Evolutionary conservation across 2,797 vertebrate species (phyloP).

Genomic region (Tragopan temminckii): DNA sequence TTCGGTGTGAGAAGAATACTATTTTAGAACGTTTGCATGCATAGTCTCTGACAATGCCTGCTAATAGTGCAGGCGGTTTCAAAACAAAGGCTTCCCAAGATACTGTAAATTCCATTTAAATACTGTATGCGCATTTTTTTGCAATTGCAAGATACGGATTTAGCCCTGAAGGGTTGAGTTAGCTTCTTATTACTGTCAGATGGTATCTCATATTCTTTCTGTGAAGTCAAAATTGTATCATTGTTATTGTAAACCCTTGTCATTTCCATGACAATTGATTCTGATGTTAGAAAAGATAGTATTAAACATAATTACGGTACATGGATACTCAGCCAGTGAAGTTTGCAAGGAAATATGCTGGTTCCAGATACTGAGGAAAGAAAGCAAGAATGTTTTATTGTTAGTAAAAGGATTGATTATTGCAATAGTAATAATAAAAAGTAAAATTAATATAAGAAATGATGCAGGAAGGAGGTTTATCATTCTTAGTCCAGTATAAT

Average conservation of each 20-base stretch:
- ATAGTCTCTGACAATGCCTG: not conserved
- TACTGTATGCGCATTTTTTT: not conserved
- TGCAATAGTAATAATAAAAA: slow-evolving; percentile 14
- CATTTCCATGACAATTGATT: slow-evolving; percentile 70
- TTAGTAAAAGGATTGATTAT: not conserved
- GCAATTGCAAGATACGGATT: not conserved
- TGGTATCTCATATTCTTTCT: slow-evolving; percentile 20
- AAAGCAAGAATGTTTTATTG: not conserved
- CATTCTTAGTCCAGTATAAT: slow-evolving; percentile 10
- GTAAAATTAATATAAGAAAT: slow-evolving; percentile 39
- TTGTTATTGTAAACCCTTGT: slow-evolving; percentile 58
- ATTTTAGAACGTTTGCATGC: not conserved
- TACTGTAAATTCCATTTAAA: slow-evolving; percentile 5
- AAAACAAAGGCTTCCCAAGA: not conserved
- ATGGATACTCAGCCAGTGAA: slow-evolving; percentile 19
- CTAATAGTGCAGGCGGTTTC: not conserved
- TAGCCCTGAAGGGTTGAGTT: not conserved
- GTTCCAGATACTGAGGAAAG: slow-evolving; percentile 41
- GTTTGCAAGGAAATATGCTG: slow-evolving; percentile 11
- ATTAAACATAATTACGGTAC: slow-evolving; percentile 50
- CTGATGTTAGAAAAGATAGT: slow-evolving; percentile 44
- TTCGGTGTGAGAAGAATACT: not conserved
- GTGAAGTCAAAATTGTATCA: slow-evolving; percentile 47
- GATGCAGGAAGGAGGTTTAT: not conserved
- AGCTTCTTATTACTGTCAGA: slow-evolving; percentile 51